Evolutionary conservation across 2,797 vertebrate genomes (phyloP).

Genomic region (Podarcis lilfordi): DNA sequence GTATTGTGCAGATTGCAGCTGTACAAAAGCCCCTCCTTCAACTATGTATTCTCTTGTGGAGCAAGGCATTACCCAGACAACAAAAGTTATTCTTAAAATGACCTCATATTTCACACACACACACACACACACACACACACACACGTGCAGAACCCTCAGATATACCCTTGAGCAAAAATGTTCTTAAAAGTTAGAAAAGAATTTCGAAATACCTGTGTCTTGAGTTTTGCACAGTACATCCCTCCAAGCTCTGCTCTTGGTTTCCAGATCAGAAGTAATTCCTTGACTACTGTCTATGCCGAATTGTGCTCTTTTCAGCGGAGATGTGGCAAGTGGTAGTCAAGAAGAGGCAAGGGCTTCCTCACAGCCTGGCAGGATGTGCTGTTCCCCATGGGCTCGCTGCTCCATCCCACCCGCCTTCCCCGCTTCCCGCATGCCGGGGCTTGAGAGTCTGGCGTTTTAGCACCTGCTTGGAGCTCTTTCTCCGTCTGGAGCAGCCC

Average conservation of each 20-base stretch:
- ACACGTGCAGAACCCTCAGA: not conserved
- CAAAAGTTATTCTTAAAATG: not conserved
- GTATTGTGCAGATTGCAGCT: too few relatives aligned
- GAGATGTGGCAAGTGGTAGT: not conserved
- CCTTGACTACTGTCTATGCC: not conserved
- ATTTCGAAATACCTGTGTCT: slow-evolving; percentile 6
- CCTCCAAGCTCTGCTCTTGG: not conserved
- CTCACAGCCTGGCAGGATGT: not conserved
- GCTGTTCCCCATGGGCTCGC: not conserved
- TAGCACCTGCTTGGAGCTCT: not conserved
- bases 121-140: not conserved
- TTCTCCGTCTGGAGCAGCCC: not conserved
- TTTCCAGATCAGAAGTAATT: not conserved
- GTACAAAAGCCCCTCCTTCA: not conserved
- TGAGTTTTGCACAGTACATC: not conserved
- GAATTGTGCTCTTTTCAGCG: not conserved
- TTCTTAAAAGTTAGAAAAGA: not conserved
- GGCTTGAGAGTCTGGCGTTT: not conserved
- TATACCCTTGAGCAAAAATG: not conserved
- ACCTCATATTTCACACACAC: not conserved
- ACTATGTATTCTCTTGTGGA: not conserved
- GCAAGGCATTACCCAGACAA: not conserved
- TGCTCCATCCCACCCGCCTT: not conserved
- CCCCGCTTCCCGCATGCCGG: too few relatives aligned
- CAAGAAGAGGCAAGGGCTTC: not conserved